Base-by-base conservation (phyloP, 2,113 vertebrate genomes). In the Pteruthius melanotis region DNA sequence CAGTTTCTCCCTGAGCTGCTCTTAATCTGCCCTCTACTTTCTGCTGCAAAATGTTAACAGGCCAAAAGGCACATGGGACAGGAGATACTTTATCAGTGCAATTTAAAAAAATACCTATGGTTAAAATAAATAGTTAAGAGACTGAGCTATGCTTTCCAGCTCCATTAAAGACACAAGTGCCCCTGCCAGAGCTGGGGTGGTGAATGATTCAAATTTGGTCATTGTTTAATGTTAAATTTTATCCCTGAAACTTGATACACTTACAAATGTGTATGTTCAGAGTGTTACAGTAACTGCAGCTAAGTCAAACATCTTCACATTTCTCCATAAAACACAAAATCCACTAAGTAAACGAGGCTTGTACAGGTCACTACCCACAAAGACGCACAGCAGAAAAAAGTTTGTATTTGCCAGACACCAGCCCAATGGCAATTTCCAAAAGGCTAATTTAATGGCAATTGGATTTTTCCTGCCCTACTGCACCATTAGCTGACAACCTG, bases 371-470 rank as follows among this genome's bases (percentile, higher is more conserved):
- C 76, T 84, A 59, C 79, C 39, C 74, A 53, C 63, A 81, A 42
- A 75, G 90, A 65, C 7, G 10, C 14, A 50, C 21, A 75, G 95
- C 78, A 68, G 78, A 92, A 90, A 80, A 9, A 83, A 72, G 91
- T 94, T 96, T 93, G 89, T 40, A 64, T 15, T 42, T 66, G 79
- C 89, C 95, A 95, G 93, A 97, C 95, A 96, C 60, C 90, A 77
- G 94, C 87, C 96, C 93, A 90, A 97, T 87, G 97, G 97, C 97
- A 98, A 97, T 98, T 97, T 98, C 94, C 97, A 98, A 97, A 97
- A 97, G 97, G 97, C 97, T 97, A 97, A 98, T 98, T 98, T 98
- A 97, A 95, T 93, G 96, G 96, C 98, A 98, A 98, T 98, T 98
- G 97, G 96, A 97, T 97, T 97, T 97, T 98, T 98, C 97, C 98